Evolutionary conservation across 2,113 vertebrate species (phyloP), one percentile per base, ranked within the genome.

Genomic region (Sapayoa aenigma): DNA sequence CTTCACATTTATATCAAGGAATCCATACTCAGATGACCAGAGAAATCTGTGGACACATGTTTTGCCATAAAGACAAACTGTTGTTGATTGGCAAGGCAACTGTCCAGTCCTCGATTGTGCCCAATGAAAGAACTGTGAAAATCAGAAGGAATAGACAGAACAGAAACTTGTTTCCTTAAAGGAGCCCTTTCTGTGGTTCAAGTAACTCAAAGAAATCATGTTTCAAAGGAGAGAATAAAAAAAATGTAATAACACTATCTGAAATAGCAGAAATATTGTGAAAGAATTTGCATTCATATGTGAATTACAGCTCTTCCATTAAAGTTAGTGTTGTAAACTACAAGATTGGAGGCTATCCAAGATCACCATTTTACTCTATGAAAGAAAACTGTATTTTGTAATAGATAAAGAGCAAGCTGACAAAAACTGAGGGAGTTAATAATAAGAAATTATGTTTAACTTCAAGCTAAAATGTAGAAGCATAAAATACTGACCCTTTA

Each of bases 361-460:
- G 52, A 37, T 89, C 66, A 89, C 67, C 46, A 42, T 53, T 31
- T 71, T 86, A 78, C 60, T 89, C 62, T 41, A 76, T n/a, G 28
- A 89, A 74, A 83, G 4, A 52, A 18, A 93, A 72, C 23, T 72
- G 25, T 55, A 41, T 83, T 93, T 83, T 91, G 59, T 80, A 91
- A 84, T 59, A 79, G 37, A 62, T 58, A 71, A 83, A 79, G 62
- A 53, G n/a, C 30, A 93, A 91, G 31, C 16, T 89, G 58, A 67
- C 79, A 72, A 83, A 90, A 93, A 85, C 42, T 22, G 23, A 44
- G 41, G 24, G 19, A 9, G 42, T 77, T 93, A 88, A 89, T 82
- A 82, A 71, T 21, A 75, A 66, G 46, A 89, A 93, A 72, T 86
- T 75, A 72, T 63, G 16, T 79, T 74, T 86, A 83, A 72, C 86